Base-by-base conservation (phyloP, 2,888 invertebrate genomes). In the Podabrus alpinus region DNA sequence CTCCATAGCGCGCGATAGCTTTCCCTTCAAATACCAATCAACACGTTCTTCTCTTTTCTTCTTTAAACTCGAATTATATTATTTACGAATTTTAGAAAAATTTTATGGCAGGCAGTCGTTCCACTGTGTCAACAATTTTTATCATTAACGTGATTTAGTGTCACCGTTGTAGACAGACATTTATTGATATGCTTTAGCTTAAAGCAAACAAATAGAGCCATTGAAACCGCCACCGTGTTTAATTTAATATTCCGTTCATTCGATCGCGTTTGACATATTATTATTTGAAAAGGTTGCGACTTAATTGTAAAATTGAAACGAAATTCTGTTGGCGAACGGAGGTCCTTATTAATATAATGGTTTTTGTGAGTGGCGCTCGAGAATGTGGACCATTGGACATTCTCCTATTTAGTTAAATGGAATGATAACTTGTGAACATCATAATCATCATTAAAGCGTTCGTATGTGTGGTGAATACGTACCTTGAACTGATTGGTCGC, bases 21-120 rank as follows among this genome's bases (percentile, higher is more conserved):
- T 80, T 80, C 80, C 82, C 81, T 78, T 78, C 68, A 78, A 79
- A 78, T 79, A 80, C 80, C 82, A 81, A 81, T 82, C 81, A 80
- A 78, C 45, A n/a, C 45, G n/a, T 45, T 45, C 45, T 45, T 45
- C 45, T 45, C 45, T n/a, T 45, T 45, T 45, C n/a, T 45, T 45
- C 45, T 45, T 45, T 9, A n/a, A 45, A n/a, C 1, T n/a, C 45
- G 45, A 45, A 45, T 45, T 45, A 45, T 13, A 45, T 13, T 45
- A 45, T 45, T 45, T 45, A 45, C n/a, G n/a, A 7, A 45, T 45
- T 45, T 45, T 45, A 45, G n/a, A 45, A 45, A 45, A 45, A 45
- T 45, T 45, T 45, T 5, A 45, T 45, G 45, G 45, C 7, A 7
- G n/a, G 45, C 45, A 45, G n/a, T 2, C 45, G 45, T 45, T 45